phyloP scores from a whole-genome alignment of 92 coral and sea anemone species.

The Heliopora coerulea region DNA sequence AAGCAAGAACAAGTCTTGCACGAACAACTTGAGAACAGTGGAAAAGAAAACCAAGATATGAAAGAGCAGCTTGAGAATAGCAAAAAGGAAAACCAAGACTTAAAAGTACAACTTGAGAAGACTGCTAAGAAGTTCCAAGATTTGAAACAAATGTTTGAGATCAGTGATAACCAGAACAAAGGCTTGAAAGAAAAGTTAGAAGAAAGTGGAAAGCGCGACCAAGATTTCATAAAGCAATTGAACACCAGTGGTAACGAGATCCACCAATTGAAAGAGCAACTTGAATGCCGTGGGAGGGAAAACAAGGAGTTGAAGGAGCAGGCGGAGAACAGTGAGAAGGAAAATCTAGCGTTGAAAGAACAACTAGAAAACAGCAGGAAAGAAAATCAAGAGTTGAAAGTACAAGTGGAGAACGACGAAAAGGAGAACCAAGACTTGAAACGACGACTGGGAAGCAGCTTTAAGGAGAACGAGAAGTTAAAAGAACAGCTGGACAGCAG shows the following conservation, averaged over 20 bases:
- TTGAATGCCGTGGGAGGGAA: background rate
- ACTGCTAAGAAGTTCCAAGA: background rate
- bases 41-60: background rate
- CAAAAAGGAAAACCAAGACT: background rate
- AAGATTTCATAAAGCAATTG: background rate
- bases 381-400: background rate
- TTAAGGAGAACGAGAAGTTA: background rate
- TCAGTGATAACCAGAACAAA: background rate
- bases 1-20: background rate
- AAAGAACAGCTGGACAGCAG: background rate
- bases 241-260: background rate
- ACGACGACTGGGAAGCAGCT: background rate
- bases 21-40: background rate
- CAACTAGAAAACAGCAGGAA: background rate
- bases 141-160: background rate
- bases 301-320: slow-evolving; percentile 9
- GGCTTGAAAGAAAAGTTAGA: background rate
- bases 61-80: background rate
- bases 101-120: slow-evolving; percentile 2
- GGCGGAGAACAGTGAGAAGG: background rate
- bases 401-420: background rate
- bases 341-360: background rate
- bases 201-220: background rate
- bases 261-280: background rate
- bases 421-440: slow-evolving; percentile 2